These are phyloP conservation scores for Martes flavigula DNA, from an alignment of 2,797 vertebrate genomes.

Conservation along the genomic window DNA sequence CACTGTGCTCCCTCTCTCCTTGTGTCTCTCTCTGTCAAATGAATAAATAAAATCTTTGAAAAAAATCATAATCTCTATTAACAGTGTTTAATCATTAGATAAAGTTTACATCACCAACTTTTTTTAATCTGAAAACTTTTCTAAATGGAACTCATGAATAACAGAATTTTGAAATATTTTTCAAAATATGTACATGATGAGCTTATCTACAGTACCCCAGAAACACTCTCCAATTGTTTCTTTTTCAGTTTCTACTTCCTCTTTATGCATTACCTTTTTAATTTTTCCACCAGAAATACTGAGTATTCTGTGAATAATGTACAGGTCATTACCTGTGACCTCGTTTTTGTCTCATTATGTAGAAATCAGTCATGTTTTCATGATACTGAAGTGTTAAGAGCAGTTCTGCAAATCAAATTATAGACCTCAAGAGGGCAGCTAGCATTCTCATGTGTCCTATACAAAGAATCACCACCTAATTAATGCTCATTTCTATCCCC, in stretches of 20 bases:
- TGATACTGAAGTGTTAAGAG: background rate
- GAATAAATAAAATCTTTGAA: slow-evolving; percentile 2
- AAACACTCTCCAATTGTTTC: slow-evolving; percentile 33
- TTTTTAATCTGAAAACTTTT: background rate
- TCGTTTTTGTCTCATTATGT: background rate
- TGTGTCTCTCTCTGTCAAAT: too few species aligned
- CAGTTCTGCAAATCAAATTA: background rate
- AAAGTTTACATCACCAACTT: background rate
- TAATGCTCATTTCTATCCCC: background rate
- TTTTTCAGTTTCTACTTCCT: slow-evolving; percentile 28
- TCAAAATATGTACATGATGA: background rate
- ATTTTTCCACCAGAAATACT: slow-evolving; percentile 38
- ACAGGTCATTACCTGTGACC: slow-evolving; percentile 11
- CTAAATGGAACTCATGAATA: slow-evolving; percentile 69
- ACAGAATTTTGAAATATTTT: slow-evolving; percentile 64
- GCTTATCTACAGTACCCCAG: background rate
- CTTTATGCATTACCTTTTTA: background rate
- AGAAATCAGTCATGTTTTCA: background rate
- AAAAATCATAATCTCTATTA: background rate
- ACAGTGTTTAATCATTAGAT: background rate
- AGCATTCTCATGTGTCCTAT: background rate
- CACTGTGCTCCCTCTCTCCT: too few species aligned
- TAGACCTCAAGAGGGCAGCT: background rate
- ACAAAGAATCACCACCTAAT: slow-evolving; percentile 30
- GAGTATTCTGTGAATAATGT: background rate